Conservation (phyloP, 2,888 invertebrate species). For the Syritta pipiens region DNA sequence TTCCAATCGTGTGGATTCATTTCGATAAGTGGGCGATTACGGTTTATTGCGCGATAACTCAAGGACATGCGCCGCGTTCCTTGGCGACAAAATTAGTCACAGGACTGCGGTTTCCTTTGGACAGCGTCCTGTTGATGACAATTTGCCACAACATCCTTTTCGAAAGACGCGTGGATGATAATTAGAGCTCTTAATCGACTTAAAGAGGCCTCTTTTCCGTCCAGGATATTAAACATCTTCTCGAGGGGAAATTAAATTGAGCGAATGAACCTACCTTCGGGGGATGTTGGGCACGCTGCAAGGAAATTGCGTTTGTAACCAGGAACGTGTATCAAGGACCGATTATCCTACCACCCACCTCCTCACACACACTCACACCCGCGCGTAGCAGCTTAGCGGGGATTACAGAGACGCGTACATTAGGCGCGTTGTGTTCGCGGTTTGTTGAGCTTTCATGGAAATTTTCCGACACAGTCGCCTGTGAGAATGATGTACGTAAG, state of each 20-base stretch:
- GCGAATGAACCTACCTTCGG: neutral
- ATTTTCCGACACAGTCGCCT: no score
- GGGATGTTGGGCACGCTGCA: neutral
- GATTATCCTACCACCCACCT: no score
- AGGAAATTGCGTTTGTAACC: slow-evolving; percentile 3
- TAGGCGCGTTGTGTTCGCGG: no score
- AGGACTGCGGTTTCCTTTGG: neutral
- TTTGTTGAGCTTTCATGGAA: no score
- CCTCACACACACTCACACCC: no score
- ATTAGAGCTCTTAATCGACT: neutral
- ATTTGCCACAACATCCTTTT: neutral
- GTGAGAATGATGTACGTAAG: no score
- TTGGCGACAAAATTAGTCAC: neutral
- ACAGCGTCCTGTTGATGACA: neutral
- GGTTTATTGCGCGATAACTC: slow-evolving; percentile 34
- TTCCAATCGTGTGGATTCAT: slow-evolving; percentile 38
- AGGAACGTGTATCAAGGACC: neutral
- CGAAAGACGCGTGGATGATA: neutral
- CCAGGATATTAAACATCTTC: slow-evolving; percentile 10
- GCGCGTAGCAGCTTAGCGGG: neutral
- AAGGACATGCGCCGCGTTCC: neutral
- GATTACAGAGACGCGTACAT: no score
- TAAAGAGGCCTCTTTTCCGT: neutral
- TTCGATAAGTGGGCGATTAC: slow-evolving; percentile 40
- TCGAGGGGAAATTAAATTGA: slow-evolving; percentile 6